Conservation (phyloP, 2,888 invertebrate species). For the Trichopoda pennipes region DNA sequence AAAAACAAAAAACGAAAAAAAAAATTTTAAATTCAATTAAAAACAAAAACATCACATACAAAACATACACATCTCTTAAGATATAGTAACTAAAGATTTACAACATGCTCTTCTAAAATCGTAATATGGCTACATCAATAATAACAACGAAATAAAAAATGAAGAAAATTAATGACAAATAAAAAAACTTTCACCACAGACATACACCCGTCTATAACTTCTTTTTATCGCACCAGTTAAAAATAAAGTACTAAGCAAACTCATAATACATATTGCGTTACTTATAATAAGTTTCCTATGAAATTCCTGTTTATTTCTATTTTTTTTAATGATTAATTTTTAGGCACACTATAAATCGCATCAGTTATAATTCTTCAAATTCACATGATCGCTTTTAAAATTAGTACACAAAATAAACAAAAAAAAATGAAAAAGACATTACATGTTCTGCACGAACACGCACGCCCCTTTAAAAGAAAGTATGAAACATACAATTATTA, state of each 20-base stretch:
- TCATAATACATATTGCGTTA: neutral
- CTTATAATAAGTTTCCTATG: constrained; percentile 6
- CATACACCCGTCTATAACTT: neutral
- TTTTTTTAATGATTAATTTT: neutral
- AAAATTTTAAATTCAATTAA: constrained; percentile 16
- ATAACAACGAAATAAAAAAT: constrained; percentile 42
- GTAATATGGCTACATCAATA: constrained; percentile 17
- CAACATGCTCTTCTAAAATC: neutral
- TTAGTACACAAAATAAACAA: too few species aligned
- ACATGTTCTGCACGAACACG: too few species aligned
- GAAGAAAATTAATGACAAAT: neutral
- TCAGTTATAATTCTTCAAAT: too few species aligned
- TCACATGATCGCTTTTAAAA: too few species aligned
- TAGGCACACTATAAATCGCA: neutral
- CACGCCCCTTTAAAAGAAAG: too few species aligned
- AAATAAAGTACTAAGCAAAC: constrained; percentile 74
- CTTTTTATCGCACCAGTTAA: constrained; percentile 67
- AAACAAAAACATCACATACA: constrained; percentile 28
- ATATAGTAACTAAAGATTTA: neutral
- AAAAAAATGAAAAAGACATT: too few species aligned
- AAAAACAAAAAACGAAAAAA: neutral
- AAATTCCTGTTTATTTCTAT: neutral
- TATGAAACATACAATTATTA: too few species aligned
- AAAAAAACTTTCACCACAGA: constrained; percentile 65
- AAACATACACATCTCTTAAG: constrained; percentile 17